A percentile compares a stretch with the other conserved stretches of the same genome.
These are phyloP conservation scores for Centrocercus urophasianus DNA, from an alignment of 2,113 vertebrate species.

Conservation along the genomic window DNA sequence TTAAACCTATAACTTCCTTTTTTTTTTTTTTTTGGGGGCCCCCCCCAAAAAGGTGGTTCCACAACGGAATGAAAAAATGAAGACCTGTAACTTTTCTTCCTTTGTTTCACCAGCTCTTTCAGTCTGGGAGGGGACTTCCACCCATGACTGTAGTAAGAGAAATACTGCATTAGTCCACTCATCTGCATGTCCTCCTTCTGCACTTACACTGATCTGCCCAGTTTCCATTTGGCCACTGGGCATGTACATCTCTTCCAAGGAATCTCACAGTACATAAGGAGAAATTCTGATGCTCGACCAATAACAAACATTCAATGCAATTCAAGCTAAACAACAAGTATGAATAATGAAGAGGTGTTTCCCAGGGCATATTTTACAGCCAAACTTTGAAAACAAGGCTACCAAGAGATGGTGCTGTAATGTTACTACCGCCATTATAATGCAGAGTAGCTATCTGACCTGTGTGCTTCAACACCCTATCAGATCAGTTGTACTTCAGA, in stretches of 20 bases:
- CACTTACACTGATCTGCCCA: not conserved
- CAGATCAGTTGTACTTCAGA: no score
- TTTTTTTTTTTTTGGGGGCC: not conserved
- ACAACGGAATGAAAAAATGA: not conserved
- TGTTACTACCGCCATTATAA: not conserved
- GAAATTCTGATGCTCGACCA: not conserved
- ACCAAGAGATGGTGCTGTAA: not conserved
- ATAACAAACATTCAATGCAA: not conserved
- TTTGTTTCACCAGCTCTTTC: not conserved
- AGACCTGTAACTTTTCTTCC: not conserved
- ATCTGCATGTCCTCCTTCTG: not conserved
- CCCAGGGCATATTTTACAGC: not conserved
- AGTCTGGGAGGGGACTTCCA: not conserved
- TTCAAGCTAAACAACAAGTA: not conserved
- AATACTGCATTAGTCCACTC: not conserved
- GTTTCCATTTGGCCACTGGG: not conserved
- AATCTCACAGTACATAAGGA: not conserved
- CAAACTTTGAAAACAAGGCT: slow-evolving; percentile 5
- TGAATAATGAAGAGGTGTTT: not conserved
- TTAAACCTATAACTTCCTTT: not conserved
- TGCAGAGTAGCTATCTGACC: not conserved
- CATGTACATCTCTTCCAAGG: not conserved
- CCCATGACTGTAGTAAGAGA: not conserved
- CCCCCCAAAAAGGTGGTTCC: not conserved
- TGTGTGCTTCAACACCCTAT: not conserved